These are phyloP conservation scores for Homalodisca vitripennis DNA, from an alignment of 1,140 invertebrate genomes.

Conservation along the genomic window DNA sequence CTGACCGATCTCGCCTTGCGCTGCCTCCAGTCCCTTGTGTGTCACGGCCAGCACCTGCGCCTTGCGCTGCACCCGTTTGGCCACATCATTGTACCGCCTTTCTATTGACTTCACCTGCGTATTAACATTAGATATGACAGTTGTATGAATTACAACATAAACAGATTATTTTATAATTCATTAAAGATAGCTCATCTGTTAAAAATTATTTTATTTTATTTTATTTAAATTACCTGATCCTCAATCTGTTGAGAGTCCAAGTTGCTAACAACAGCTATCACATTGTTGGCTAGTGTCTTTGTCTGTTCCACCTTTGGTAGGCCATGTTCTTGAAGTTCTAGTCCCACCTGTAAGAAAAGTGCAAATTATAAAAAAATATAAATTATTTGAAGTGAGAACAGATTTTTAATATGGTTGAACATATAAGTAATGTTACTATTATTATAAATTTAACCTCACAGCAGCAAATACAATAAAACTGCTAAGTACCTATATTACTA, in stretches of 20 bases:
- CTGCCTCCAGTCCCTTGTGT: constrained; percentile 70
- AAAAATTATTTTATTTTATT: too few relatives aligned
- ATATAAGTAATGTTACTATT: too few relatives aligned
- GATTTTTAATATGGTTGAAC: too few relatives aligned
- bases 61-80: constrained; percentile 80
- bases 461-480: too few relatives aligned
- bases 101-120: constrained; percentile 73
- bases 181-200: too few relatives aligned
- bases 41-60: constrained; percentile 76
- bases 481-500: too few relatives aligned
- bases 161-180: too few relatives aligned
- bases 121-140: too few relatives aligned
- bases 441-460: too few relatives aligned
- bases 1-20: constrained; percentile 56
- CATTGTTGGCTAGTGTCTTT: constrained; percentile 64
- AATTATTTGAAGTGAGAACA: too few relatives aligned
- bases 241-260: constrained; percentile 88
- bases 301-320: constrained; percentile 63
- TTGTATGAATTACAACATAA: too few relatives aligned
- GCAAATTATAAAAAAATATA: too few relatives aligned
- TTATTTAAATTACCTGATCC: constrained; percentile 68
- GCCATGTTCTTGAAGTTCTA: constrained; percentile 55
- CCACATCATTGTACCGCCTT: constrained; percentile 76
- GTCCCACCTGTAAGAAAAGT: constrained; percentile 53
- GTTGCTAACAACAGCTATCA: constrained; percentile 78